Percentiles rank a stretch among this genome's conserved stretches.
Evolutionary conservation across 2,113 vertebrate species (phyloP).

Genomic region (Tapirus terrestris): DNA sequence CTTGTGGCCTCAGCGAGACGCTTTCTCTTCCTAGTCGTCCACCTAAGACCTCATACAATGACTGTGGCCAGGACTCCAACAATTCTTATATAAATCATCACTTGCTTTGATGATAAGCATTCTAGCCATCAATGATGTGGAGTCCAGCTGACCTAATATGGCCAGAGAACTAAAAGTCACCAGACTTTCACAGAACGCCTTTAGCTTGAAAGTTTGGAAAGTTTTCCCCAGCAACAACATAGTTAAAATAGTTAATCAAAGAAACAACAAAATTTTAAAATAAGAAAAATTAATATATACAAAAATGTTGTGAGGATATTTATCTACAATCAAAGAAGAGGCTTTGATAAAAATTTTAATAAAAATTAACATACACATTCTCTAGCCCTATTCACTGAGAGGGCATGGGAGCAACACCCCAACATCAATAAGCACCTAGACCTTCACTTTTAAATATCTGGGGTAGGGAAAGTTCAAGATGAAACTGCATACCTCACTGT

Average conservation of each 20-base stretch:
- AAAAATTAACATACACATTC: too few relatives aligned
- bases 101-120: not conserved
- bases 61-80: not conserved
- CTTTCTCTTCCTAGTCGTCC: not conserved
- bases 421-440: too few relatives aligned
- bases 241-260: not conserved
- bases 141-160: not conserved
- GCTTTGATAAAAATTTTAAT: not conserved
- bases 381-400: too few relatives aligned
- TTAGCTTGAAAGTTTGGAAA: not conserved
- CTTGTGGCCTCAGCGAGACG: not conserved
- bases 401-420: too few relatives aligned
- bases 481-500: too few relatives aligned
- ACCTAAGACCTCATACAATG: not conserved
- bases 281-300: not conserved
- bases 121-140: not conserved
- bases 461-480: too few relatives aligned
- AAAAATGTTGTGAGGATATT: not conserved
- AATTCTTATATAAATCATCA: not conserved
- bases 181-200: not conserved
- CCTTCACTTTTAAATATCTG: too few relatives aligned
- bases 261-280: not conserved
- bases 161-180: not conserved
- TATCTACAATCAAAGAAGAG: not conserved
- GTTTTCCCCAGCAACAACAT: not conserved